Evolutionary conservation across 23 tunicate species (phyloP).

Genomic region (Styela plicata): DNA sequence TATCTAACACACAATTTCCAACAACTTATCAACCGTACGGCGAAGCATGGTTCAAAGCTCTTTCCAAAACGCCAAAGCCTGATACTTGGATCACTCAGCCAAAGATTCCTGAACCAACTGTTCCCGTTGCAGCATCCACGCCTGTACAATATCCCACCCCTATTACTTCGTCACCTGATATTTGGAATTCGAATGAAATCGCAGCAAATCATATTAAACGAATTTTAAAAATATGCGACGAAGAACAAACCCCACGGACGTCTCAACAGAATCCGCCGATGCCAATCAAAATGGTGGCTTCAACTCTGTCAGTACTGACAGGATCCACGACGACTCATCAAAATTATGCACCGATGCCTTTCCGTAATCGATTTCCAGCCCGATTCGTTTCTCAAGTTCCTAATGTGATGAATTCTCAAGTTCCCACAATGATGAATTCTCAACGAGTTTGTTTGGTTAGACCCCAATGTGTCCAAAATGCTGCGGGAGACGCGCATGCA

Average conservation of each 20-base stretch:
- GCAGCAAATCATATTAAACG: conserved; percentile 26
- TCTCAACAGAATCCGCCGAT: not conserved
- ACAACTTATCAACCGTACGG: not conserved
- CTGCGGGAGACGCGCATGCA: not conserved
- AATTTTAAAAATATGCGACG: conserved; percentile 4
- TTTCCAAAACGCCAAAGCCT: not conserved
- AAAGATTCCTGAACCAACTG: not conserved
- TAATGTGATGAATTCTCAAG: no score
- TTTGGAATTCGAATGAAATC: conserved; percentile 5
- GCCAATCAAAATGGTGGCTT: not conserved
- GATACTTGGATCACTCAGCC: not conserved
- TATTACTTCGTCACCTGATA: not conserved
- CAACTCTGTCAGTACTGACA: not conserved
- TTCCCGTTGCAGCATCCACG: not conserved
- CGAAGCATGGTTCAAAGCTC: not conserved
- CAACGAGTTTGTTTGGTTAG: not conserved
- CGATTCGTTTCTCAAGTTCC: not conserved
- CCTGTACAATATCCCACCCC: not conserved
- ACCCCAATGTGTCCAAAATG: conserved; percentile 12
- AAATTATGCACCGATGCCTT: not conserved
- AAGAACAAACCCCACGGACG: not conserved
- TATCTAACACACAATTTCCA: not conserved
- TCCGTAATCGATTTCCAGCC: not conserved
- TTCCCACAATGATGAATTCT: not conserved
- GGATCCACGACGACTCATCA: not conserved